These are phyloP conservation scores for Cacoxenus indagator DNA, from an alignment of 2,888 invertebrate genomes.

Conservation along the genomic window DNA sequence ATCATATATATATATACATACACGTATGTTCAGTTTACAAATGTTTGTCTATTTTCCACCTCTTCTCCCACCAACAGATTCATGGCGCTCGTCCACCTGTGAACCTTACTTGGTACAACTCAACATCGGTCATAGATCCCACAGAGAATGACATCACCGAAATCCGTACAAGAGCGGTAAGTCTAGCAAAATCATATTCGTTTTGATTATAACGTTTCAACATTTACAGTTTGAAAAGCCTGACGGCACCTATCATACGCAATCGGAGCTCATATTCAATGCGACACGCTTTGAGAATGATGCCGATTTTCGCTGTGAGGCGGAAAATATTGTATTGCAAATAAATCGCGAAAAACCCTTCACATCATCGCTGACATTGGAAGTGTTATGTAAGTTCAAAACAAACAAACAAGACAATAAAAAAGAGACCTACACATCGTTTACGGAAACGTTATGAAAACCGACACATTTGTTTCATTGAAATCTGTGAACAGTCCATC, in stretches of 20 bases:
- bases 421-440: too few relatives aligned
- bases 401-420: background rate
- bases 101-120: constrained; percentile 87
- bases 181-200: constrained; percentile 48
- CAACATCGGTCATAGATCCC: constrained; percentile 72
- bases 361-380: constrained; percentile 79
- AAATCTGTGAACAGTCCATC: too few relatives aligned
- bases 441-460: too few relatives aligned
- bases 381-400: constrained; percentile 85
- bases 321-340: constrained; percentile 84
- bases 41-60: constrained; percentile 2
- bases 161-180: constrained; percentile 72
- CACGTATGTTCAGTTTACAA: too few relatives aligned
- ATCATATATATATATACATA: too few relatives aligned
- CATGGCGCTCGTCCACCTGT: constrained; percentile 88
- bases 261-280: constrained; percentile 82
- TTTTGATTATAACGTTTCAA: background rate
- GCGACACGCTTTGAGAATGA: constrained; percentile 87
- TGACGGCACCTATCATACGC: constrained; percentile 86
- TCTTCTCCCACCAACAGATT: constrained; percentile 69
- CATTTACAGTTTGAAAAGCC: constrained; percentile 71
- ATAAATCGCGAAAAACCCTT: constrained; percentile 82
- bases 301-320: constrained; percentile 83
- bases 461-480: too few relatives aligned
- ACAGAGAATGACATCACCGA: constrained; percentile 64